Evolutionary conservation across 92 coral and sea anemone species (phyloP), one percentile per base, ranked within the genome.

Genomic region (Galaxea fascicularis): DNA sequence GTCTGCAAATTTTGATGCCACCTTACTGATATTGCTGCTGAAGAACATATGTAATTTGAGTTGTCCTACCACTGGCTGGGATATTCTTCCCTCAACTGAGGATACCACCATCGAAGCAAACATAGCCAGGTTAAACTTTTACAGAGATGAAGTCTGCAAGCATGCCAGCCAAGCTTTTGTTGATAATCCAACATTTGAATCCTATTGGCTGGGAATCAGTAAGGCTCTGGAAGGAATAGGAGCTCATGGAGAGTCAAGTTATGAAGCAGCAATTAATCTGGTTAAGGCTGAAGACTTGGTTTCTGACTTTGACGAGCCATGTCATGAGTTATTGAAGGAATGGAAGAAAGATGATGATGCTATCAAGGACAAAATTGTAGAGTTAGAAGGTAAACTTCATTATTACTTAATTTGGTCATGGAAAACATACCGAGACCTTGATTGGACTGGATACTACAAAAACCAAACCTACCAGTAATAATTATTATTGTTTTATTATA

Each of bases 51-150:
- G 79, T n/a, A 24, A 57, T 39, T 16, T 75, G 29, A 56, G 49
- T 30, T 52, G 71, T 41, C 82, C 82, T 39, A 4, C 82, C 10
- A 66, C 82, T 77, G 82, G 71, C 46, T 62, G 82, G 69, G 71
- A 59, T 8, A n/a, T 17, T 15, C 69, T 16, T 62, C 82, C 71
- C 22, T 24, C 11, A 35, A 5, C 54, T 20, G 25, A 1, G 6
- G 82, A 59, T 30, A 59, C 15, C 71, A 77, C 58, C 27, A 31
- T 0, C 0, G 71, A 59, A 52, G 47, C 82, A 58, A 69, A 77
- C 16, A 75, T 75, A 27, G 66, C 66, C 45, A 65, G 79, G 5
- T 5, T 75, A 18, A 54, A 17, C 52, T 75, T 29, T 57, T 75
- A 28, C 20, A 12, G 56, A 24, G 35, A 75, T 30, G 11, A 45